These are phyloP conservation scores for Cygnus olor DNA, from an alignment of 2,797 vertebrate species.

Conservation along the genomic window DNA sequence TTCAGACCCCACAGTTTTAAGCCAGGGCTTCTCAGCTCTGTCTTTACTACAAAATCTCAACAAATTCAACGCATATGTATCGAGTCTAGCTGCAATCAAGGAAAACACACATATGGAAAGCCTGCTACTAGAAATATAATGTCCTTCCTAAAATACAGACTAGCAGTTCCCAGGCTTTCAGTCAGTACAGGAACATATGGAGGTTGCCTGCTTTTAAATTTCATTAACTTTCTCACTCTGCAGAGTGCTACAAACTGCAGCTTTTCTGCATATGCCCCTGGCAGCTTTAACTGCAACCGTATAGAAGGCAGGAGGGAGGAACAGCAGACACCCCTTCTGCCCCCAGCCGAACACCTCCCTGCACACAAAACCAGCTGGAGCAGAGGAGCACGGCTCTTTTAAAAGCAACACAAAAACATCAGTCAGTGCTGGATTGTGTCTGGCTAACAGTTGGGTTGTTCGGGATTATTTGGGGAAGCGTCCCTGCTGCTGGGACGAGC, in stretches of 20 bases:
- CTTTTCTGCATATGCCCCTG: background rate
- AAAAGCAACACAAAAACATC: background rate
- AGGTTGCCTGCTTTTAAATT: background rate
- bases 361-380: background rate
- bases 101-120: background rate
- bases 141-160: background rate
- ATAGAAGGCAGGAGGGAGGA: background rate
- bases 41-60: background rate
- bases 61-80: background rate
- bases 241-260: background rate
- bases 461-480: background rate
- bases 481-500: background rate
- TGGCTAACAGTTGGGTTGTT: background rate
- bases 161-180: background rate
- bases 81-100: background rate
- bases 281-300: background rate
- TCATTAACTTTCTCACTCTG: background rate
- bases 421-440: fast-evolving
- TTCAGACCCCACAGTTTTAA: background rate
- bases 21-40: background rate
- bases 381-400: background rate
- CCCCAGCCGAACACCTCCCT: background rate
- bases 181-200: background rate
- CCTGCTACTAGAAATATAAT: background rate
- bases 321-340: background rate